These are phyloP conservation scores for Rhinoptilus africanus DNA, from an alignment of 2,113 vertebrate genomes.

Conservation along the genomic window DNA sequence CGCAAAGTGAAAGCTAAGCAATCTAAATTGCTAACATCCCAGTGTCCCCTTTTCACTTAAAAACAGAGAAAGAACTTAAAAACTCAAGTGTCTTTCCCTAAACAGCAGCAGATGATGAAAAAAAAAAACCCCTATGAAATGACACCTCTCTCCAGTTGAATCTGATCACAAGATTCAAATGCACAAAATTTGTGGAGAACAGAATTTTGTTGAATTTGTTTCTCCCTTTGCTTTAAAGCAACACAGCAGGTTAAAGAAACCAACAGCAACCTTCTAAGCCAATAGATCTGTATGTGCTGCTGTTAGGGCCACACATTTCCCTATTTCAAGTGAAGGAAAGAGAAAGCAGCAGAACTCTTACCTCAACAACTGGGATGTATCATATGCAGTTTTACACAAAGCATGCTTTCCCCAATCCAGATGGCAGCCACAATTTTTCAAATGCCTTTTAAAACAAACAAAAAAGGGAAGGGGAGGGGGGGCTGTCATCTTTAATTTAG, in stretches of 20 bases:
- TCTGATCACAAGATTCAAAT: background rate
- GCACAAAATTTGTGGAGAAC: background rate
- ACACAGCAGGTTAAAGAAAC: background rate
- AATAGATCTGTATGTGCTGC: background rate
- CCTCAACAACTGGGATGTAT: background rate
- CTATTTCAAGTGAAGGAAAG: background rate
- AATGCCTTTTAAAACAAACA: background rate
- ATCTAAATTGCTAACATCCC: background rate
- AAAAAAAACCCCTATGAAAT: background rate
- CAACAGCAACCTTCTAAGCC: background rate
- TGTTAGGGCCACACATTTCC: background rate
- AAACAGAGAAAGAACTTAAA: background rate
- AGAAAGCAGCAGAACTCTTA: background rate
- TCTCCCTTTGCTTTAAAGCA: background rate
- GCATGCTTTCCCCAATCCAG: background rate
- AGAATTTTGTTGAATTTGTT: too few relatives aligned
- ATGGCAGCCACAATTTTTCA: background rate
- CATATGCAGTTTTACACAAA: background rate
- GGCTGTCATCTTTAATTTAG: background rate
- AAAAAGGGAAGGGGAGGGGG: fast-evolving
- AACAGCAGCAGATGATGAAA: background rate
- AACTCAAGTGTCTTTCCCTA: background rate
- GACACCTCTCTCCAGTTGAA: background rate
- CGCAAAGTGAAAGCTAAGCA: background rate
- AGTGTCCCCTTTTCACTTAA: background rate